phyloP scores from a whole-genome alignment of 2,113 vertebrate species.

The Plestiodon gilberti region DNA sequence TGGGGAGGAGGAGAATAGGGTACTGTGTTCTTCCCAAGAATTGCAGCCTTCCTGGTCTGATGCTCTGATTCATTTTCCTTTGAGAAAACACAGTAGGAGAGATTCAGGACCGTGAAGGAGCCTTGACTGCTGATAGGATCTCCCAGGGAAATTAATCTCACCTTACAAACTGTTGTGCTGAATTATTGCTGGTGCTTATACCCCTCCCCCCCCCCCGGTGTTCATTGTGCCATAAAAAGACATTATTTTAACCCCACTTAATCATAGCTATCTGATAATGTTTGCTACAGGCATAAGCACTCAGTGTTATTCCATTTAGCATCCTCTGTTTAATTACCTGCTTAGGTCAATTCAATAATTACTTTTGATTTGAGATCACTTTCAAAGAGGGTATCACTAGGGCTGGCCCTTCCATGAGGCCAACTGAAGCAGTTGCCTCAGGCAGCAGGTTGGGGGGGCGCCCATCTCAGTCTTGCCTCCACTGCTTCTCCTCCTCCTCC shows the following conservation, averaged over 20 bases:
- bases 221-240: conserved; percentile 19
- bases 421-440: too few relatives aligned
- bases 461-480: too few relatives aligned
- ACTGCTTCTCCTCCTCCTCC: too few relatives aligned
- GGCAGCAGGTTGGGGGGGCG: too few relatives aligned
- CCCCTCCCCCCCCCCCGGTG: not conserved
- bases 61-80: not conserved
- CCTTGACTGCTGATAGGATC: not conserved
- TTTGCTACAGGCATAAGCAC: conserved; percentile 37
- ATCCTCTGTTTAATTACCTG: conserved; percentile 54
- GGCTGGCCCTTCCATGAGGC: too few relatives aligned
- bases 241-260: conserved; percentile 50
- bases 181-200: not conserved
- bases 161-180: not conserved
- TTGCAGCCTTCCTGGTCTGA: not conserved
- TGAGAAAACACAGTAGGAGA: not conserved
- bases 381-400: conserved; percentile 44
- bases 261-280: not conserved
- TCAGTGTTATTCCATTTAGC: conserved; percentile 49
- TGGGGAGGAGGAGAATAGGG: not conserved
- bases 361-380: conserved; percentile 52
- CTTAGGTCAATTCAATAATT: conserved; percentile 53
- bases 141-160: not conserved
- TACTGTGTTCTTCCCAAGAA: not conserved
- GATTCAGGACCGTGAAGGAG: not conserved